Base-by-base conservation (phyloP, 2,888 invertebrate species). In the Caenorhabditis parvicauda region DNA sequence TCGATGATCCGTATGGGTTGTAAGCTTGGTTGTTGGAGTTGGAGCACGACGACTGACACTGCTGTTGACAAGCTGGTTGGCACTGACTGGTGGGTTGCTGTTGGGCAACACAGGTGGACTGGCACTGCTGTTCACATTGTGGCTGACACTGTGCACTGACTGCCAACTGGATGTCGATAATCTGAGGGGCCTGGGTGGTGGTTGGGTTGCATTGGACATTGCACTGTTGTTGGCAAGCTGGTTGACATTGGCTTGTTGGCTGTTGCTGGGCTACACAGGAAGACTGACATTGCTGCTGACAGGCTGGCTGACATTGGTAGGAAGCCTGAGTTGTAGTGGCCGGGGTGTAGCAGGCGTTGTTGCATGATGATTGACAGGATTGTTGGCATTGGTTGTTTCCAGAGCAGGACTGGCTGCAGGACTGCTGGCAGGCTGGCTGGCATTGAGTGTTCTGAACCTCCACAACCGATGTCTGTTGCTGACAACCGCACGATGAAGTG, bases 351-450 rank as follows among this genome's bases (percentile, higher is more conserved):
- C 52, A 32, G 41, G 54, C 48, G 48, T 54, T 54, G 44, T 54
- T 37, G 47, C 67, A 67, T 41, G 41, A 45, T 9, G 57, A 42
- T 32, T 64, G 60, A 54, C 67, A 67, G 12, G 50, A 50, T 43
- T 67, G 64, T 37, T 61, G 59, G 50, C 67, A 67, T 22, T 52
- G 51, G 48, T 60, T 63, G 32, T 46, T 42, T 5, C 45, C 17
- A 17, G 49, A 41, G 48, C 66, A 67, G 43, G 57, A 58, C 41
- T 59, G 58, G 25, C 52, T 51, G 38, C 66, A 67, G 39, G 48
- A 44, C 44, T 67, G 66, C 39, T 67, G 63, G 46, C 66, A 68
- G 22, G 65, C 68, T 43, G 68, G 68, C n/a, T 62, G 62, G 46
- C 69, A 69, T 46, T 66, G 65, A n/a, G 58, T 42, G 12, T 62